Evolutionary conservation across 2,113 vertebrate species (phyloP), one percentile per base, ranked within the genome.

Genomic region (Alexandromys fortis): DNA sequence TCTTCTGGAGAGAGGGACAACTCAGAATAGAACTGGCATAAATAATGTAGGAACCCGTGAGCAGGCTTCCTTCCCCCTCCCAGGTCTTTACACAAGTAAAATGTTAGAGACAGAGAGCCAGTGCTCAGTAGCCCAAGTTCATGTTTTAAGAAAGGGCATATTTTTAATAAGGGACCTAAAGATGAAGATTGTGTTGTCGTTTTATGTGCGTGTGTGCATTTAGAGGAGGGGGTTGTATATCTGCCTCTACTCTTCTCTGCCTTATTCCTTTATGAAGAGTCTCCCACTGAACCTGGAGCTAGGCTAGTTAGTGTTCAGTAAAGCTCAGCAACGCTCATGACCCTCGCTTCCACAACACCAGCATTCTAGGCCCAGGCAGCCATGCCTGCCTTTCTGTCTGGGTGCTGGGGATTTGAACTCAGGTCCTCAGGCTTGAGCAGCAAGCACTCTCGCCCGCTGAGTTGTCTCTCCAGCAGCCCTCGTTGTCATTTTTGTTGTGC

Each of bases 1-100:
- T 92, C 73, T 96, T 94, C 85, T n/a, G 14, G 2, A 47, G 17
- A 94, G 47, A 90, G 61, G 77, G 76, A 82, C 47, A 83, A 45
- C 45, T 73, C 76, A 58, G 68, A 85, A 45, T 52, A 73, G 58
- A 12, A 38, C 1, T 79, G 70, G 35, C 45, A 67, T 92, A 70
- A 49, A 52, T 91, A 86, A 82, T 30, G n/a, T n/a, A 76, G 55
- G 33, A 49, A 79, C 19, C 12, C 16, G 30, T 82, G 7, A 73
- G 85, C 72, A 89, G 58, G 2, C 67, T 89, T 91, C 5, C 38
- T 45, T 77, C 35, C 22, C 21, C 22, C 35, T 86, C 65, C 38
- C 38, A 72, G 26, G 77, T 92, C 35, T 75, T 87, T 86, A 12
- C 49, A 58, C n/a, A 73, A 81, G 70, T 72, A 61, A 94, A 89